Evolutionary conservation across 2,888 invertebrate species (phyloP).

Genomic region (Apomyelois bistriatella): DNA sequence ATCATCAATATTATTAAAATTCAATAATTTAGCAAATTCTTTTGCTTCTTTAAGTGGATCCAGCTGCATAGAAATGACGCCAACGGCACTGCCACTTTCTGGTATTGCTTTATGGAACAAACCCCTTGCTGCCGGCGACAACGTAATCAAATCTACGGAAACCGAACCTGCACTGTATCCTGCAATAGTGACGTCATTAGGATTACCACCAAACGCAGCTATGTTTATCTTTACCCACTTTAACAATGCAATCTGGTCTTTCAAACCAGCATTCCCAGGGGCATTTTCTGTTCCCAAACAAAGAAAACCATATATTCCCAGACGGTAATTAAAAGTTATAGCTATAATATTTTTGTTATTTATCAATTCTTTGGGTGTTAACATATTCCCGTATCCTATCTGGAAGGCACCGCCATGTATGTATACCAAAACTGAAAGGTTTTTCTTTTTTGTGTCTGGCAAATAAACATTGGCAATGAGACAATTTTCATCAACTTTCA

Average conservation of each 20-base stretch:
- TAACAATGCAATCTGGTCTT: conserved; percentile 21
- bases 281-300: conserved; percentile 14
- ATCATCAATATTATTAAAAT: not conserved
- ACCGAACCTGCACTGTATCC: not conserved
- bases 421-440: not conserved
- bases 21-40: not conserved
- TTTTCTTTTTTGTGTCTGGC: not conserved
- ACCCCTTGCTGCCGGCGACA: not conserved
- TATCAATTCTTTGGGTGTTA: not conserved
- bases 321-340: not conserved
- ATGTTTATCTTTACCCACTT: conserved; percentile 23
- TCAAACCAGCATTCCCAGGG: conserved; percentile 23
- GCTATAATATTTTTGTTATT: not conserved
- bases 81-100: not conserved
- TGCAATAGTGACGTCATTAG: not conserved
- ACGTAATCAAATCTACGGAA: not conserved
- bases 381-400: not conserved
- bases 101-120: not conserved
- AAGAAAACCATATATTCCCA: not conserved
- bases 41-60: not conserved
- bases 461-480: not conserved
- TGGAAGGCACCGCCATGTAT: not conserved
- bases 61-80: not conserved
- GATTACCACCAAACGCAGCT: conserved; percentile 19
- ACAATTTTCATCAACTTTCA: not conserved